Percentiles rank a stretch among this genome's conserved stretches.
Conservation (phyloP, 2,888 invertebrate species). For the Ryuthela nishihirai region DNA sequence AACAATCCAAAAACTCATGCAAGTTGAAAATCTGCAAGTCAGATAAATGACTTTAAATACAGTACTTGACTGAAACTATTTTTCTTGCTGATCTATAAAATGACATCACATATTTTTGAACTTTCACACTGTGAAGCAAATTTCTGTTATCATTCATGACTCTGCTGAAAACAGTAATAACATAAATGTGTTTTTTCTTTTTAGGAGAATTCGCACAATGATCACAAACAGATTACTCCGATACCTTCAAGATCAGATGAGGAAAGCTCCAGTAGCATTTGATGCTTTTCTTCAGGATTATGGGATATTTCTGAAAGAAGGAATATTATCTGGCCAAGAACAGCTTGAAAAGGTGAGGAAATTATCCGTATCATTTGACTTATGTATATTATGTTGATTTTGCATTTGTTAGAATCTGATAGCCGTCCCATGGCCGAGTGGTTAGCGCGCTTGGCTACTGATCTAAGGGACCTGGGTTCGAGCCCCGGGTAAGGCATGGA, state of each 20-base stretch:
- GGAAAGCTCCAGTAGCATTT: constrained; percentile 76
- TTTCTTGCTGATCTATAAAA: not conserved
- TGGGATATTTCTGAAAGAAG: constrained; percentile 89
- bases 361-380: no score
- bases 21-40: not conserved
- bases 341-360: constrained; percentile 74
- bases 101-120: no score
- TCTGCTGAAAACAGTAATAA: no score
- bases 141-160: not conserved
- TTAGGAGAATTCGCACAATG: constrained; percentile 74
- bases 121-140: not conserved
- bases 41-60: not conserved
- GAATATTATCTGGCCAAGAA: constrained; percentile 79
- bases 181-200: constrained; percentile 43
- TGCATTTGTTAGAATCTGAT: no score
- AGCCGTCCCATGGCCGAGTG: no score
- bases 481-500: no score
- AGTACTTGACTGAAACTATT: not conserved
- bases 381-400: no score
- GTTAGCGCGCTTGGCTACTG: no score
- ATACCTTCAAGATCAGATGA: constrained; percentile 77
- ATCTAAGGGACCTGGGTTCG: no score
- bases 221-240: constrained; percentile 77
- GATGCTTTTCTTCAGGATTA: constrained; percentile 87
- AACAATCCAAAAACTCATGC: no score